Evolutionary conservation across 2,797 vertebrate genomes (phyloP).

Genomic region (Eutrigla gurnardus): DNA sequence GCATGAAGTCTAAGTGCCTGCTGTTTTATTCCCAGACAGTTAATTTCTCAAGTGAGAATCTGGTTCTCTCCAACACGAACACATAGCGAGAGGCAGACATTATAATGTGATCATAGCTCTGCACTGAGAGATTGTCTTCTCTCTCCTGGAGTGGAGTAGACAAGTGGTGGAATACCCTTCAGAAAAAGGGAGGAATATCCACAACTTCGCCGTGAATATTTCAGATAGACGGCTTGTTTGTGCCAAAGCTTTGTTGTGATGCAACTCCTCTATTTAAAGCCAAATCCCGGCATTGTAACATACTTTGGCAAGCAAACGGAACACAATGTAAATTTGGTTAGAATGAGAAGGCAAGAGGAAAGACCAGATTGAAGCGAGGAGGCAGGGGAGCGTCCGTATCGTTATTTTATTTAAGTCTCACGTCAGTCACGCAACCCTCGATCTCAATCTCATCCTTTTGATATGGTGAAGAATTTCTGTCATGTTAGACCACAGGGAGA

Average conservation of each 20-base stretch:
- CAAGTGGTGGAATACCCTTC: constrained; percentile 50
- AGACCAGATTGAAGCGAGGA: constrained; percentile 28
- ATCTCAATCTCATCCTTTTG: constrained; percentile 25
- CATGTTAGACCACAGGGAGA: constrained; percentile 45
- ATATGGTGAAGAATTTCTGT: constrained; percentile 43
- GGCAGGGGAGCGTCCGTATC: constrained; percentile 27
- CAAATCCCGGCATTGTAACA: constrained; percentile 59
- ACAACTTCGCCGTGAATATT: constrained; percentile 59
- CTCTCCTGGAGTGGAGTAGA: constrained; percentile 35
- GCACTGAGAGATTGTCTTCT: constrained; percentile 43
- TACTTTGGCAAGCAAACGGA: constrained; percentile 54
- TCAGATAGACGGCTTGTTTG: constrained; percentile 63
- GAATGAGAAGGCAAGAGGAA: constrained; percentile 34
- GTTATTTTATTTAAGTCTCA: constrained; percentile 60
- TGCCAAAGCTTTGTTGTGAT: constrained; percentile 52
- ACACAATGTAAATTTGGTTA: constrained; percentile 46
- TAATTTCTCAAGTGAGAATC: constrained; percentile 55
- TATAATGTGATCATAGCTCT: constrained; percentile 40
- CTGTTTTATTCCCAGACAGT: constrained; percentile 58
- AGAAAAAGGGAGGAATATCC: constrained; percentile 42
- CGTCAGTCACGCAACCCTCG: constrained; percentile 51
- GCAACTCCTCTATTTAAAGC: constrained; percentile 69
- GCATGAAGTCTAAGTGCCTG: constrained; percentile 46
- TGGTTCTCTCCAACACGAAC: constrained; percentile 31
- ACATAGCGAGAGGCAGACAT: constrained; percentile 40